Base-by-base conservation (phyloP, 1,140 invertebrate species). In the Caenorhabditis latens region DNA sequence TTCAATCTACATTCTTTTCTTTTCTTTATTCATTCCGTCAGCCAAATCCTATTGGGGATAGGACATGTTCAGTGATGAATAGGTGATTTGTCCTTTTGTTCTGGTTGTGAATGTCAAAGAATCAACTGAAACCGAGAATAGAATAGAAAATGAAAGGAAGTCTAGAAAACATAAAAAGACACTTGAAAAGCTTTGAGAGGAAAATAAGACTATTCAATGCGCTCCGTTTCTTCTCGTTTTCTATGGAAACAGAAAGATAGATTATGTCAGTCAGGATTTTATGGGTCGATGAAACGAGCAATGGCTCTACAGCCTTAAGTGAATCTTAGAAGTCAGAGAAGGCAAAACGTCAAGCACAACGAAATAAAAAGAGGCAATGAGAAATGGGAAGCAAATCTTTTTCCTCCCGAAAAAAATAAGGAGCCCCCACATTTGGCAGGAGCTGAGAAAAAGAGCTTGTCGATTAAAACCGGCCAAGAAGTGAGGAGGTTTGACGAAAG, bases 291-390 rank as follows among this genome's bases (percentile, higher is more conserved):
- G 42, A 43, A 71, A 43, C 40, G 42, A 43, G 40, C 71, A 0
- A 11, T 19, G 71, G n/a, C 19, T 11, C 11, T 63, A 32, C 9
- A 6, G 43, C n/a, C n/a, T 46, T 75, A 48, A 75, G 67, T 46
- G 42, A 75, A 75, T 75, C 40, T 79, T 48, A 24, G 46, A 79
- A 79, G 71, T 50, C 71, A 79, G 21, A 79, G 24, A 79, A 79
- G 9, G 24, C 71, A 71, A 32, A 65, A 71, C 40, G 42, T 8
- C 16, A 32, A 16, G 42, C 21, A n/a, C 8, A 42, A 40, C 7
- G 32, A 40, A 14, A 40, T 40, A 79, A 16, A 8, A 43, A 79
- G 42, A 50, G 46, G 11, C n/a, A 50, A 79, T 79, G n/a, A 67
- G 63, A 67, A 67, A 67, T 67, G 7, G 13, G n/a, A 79, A 32